Base-by-base conservation (phyloP, 2,797 vertebrate species). In the Micropoecilia bifurca region DNA sequence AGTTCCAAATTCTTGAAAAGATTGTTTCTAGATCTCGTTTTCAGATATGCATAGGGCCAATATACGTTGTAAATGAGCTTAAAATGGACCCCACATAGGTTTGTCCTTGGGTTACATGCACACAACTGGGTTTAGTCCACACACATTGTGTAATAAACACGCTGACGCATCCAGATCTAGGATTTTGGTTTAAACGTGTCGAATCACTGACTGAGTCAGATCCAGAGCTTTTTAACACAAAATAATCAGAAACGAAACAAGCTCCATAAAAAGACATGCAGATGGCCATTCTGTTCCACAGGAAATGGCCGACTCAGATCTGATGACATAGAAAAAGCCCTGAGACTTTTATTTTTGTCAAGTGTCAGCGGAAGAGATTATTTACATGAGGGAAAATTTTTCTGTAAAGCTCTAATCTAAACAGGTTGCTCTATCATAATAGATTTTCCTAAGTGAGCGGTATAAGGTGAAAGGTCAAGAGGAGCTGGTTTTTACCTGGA, bases 401-500 rank as follows among this genome's bases (percentile, higher is more conserved):
- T 16, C 12, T 5, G n/a, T 14, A 59, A 59, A 59, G 4, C 10
- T 28, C n/a, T 6, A 5, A 30, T 30, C n/a, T 30, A 6, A 2
- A 59, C 14, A 12, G 12, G 16, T 5, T 2, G n/a, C 28, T 57
- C 14, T n/a, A 13, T 12, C 28, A 57, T 30, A 30, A 59, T 59
- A n/a, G 9, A 30, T 59, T 5, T 59, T 50, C 48, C 48, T 8
- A 50, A 8, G 48, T 22, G 48, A 8, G 48, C 20, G 0, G 48
- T 22, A 22, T 25, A 55, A n/a, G 20, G 33, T 66, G 5, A 18
- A 7, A 61, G 30, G 63, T 25, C 36, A 9, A 6, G 12, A 43
- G 57, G 14, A 55, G 20, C 5, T 4, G 0, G 48, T 4, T 14
- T 33, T 71, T 95, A 99, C 97, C 97, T 98, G 97, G 76, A 99